Conservation (phyloP, 2,113 vertebrate species). For the Aleadryas rufinucha region DNA sequence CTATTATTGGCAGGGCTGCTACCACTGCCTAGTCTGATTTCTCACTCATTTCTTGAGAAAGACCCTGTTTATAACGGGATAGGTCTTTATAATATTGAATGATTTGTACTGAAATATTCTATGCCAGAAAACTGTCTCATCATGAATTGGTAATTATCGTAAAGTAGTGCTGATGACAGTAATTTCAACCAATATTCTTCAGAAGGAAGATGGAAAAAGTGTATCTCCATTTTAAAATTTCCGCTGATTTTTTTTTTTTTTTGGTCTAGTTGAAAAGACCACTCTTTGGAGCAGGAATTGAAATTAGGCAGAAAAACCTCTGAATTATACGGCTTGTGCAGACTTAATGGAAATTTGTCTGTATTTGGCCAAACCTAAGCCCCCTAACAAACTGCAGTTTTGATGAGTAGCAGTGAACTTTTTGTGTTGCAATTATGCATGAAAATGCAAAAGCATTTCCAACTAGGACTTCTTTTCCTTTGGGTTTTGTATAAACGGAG, state of each 20-base stretch:
- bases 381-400: background rate
- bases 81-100: background rate
- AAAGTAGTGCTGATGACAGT: background rate
- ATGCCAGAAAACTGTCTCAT: background rate
- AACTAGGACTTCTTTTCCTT: background rate
- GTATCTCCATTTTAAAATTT: background rate
- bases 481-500: background rate
- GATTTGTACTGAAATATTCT: background rate
- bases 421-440: background rate
- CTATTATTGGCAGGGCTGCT: background rate
- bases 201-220: background rate
- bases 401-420: background rate
- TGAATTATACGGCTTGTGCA: background rate
- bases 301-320: background rate
- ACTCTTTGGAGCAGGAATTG: background rate
- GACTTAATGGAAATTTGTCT: background rate
- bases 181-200: background rate
- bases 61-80: background rate
- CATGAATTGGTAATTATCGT: background rate
- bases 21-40: background rate
- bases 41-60: background rate
- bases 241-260: background rate
- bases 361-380: background rate
- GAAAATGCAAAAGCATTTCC: background rate
- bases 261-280: background rate